A percentile compares a stretch with the other conserved stretches of the same genome.
These are phyloP conservation scores for Polypedilum pembai DNA, from an alignment of 1,140 invertebrate genomes.

Conservation along the genomic window DNA sequence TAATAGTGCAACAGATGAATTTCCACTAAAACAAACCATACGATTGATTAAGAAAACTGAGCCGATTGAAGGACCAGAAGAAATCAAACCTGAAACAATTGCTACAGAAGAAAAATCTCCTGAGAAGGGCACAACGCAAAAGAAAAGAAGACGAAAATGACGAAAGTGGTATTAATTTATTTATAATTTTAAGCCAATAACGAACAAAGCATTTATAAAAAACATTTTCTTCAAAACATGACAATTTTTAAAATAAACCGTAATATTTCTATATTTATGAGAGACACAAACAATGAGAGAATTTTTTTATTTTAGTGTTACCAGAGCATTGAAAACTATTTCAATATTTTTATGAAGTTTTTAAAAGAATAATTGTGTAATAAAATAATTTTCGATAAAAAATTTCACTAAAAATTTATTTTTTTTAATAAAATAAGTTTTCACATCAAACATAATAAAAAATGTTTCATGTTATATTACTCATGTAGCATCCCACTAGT, in stretches of 20 bases:
- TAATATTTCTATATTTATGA: not conserved
- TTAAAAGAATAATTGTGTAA: not conserved
- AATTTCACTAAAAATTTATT: not conserved
- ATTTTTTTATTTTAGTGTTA: not conserved
- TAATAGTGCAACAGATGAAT: not conserved
- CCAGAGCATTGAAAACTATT: too few species aligned
- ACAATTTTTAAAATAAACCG: not conserved
- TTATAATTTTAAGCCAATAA: slow-evolving; percentile 2
- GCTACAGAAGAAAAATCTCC: not conserved
- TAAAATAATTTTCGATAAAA: not conserved
- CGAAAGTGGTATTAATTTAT: not conserved
- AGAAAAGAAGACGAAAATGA: slow-evolving; percentile 20
- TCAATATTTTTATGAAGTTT: too few species aligned
- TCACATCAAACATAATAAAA: not conserved
- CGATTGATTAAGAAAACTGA: not conserved
- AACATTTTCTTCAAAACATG: not conserved
- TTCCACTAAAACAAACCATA: slow-evolving; percentile 12
- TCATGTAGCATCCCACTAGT: not conserved
- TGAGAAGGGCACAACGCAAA: not conserved
- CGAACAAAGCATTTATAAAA: too few species aligned
- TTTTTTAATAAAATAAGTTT: not conserved
- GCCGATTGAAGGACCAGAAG: not conserved
- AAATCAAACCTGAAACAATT: not conserved
- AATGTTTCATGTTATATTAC: not conserved
- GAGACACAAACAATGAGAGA: not conserved